A percentile compares a stretch with the other conserved stretches of the same genome.
Evolutionary conservation across 2,888 invertebrate species (phyloP).

Genomic region (Microctonus aethiopoides): DNA sequence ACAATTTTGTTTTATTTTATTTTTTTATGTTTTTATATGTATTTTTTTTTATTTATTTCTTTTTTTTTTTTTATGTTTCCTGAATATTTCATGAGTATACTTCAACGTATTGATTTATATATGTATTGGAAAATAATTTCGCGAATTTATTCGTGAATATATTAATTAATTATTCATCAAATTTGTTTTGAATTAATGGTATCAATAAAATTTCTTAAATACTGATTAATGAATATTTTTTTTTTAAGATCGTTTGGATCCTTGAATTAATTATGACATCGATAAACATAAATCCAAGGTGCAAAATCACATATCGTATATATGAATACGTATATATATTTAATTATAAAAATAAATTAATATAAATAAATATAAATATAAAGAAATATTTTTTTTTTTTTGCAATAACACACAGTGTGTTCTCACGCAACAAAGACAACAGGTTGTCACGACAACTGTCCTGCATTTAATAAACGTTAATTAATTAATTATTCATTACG

Average conservation of each 20-base stretch:
- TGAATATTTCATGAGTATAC: too few species aligned
- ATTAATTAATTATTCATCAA: not conserved
- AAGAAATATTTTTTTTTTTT: not conserved
- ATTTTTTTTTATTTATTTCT: too few species aligned
- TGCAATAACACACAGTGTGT: not conserved
- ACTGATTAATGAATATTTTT: not conserved
- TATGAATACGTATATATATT: not conserved
- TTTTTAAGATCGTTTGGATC: not conserved
- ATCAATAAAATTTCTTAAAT: not conserved
- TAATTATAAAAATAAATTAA: too few species aligned
- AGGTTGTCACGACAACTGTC: not conserved
- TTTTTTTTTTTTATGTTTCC: too few species aligned
- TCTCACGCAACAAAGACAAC: slow-evolving; percentile 1
- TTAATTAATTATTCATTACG: slow-evolving; percentile 18
- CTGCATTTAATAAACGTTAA: not conserved
- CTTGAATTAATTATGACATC: not conserved
- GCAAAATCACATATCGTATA: not conserved
- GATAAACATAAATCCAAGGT: not conserved
- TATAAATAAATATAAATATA: too few species aligned
- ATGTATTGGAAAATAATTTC: not conserved
- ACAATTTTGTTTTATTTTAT: slow-evolving; percentile 11
- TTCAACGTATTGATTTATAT: too few species aligned
- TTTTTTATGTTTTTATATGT: not conserved
- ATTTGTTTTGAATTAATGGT: not conserved
- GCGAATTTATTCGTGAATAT: not conserved